A percentile compares a stretch with the other conserved stretches of the same genome.
These are phyloP conservation scores for Acanthiza pusilla DNA, from an alignment of 2,797 vertebrate species.

Conservation along the genomic window DNA sequence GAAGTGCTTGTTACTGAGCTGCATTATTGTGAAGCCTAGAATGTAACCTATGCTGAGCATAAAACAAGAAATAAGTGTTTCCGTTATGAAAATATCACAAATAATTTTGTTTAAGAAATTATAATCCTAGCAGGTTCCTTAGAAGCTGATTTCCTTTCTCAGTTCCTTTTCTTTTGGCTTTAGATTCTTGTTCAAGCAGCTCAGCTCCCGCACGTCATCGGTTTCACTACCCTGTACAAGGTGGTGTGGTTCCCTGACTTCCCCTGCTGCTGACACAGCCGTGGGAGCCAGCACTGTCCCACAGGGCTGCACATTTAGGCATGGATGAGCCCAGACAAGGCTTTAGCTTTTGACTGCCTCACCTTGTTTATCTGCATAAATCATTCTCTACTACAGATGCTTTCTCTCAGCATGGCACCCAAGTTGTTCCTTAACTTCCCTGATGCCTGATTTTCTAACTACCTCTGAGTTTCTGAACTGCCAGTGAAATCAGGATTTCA, in stretches of 20 bases:
- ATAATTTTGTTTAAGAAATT: background rate
- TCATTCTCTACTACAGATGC: background rate
- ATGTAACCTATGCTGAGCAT: background rate
- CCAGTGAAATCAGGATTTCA: background rate
- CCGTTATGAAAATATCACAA: background rate
- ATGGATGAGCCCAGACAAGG: background rate
- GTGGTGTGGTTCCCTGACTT: background rate
- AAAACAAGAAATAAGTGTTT: background rate
- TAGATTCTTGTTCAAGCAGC: background rate
- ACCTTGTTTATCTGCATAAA: background rate
- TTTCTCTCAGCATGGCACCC: background rate
- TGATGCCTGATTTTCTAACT: background rate
- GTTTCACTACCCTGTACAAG: background rate
- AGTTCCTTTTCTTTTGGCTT: background rate
- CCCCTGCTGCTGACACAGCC: background rate
- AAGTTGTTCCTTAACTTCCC: background rate
- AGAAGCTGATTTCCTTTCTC: background rate
- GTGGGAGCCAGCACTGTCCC: accelerated
- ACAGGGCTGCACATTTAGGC: background rate
- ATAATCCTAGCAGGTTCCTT: background rate
- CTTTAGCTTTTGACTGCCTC: background rate
- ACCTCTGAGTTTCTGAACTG: background rate
- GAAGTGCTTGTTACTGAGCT: background rate
- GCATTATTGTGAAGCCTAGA: background rate
- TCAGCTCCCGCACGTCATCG: accelerated